Evolutionary conservation across 1,140 invertebrate genomes (phyloP).

Genomic region (Brachionus paranguensis): DNA sequence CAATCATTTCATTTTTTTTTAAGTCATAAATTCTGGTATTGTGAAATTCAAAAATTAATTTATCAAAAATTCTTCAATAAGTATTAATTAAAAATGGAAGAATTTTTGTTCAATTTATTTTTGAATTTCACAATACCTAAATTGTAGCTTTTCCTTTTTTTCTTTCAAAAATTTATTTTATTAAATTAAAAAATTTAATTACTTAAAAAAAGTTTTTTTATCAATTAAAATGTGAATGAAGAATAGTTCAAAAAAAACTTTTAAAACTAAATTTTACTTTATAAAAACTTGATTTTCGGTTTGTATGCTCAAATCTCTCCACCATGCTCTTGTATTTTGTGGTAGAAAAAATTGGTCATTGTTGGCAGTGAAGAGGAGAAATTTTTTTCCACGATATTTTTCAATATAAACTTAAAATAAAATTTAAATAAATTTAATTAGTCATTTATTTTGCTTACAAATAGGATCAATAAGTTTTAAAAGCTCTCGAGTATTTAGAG

Average conservation of each 20-base stretch:
- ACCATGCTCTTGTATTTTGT: conserved; percentile 7
- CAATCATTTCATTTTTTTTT: too few relatives aligned
- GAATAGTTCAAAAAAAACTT: too few relatives aligned
- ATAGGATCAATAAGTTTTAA: not conserved
- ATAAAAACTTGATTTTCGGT: not conserved
- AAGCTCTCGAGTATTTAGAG: not conserved
- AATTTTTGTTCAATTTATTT: not conserved
- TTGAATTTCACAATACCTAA: too few relatives aligned
- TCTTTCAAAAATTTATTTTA: too few relatives aligned
- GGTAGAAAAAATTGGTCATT: conserved; percentile 1
- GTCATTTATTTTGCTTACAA: not conserved
- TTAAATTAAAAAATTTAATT: too few relatives aligned
- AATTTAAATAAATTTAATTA: not conserved
- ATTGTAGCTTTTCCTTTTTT: too few relatives aligned
- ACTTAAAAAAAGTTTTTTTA: too few relatives aligned
- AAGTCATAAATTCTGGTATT: too few relatives aligned
- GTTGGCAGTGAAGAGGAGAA: not conserved
- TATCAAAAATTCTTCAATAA: too few relatives aligned
- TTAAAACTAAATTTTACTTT: not conserved
- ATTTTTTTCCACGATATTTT: not conserved
- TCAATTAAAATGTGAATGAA: too few relatives aligned
- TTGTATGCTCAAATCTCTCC: not conserved
- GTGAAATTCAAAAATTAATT: too few relatives aligned
- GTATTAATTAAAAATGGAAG: too few relatives aligned
- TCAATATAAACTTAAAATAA: not conserved